Evolutionary conservation across 2,888 invertebrate genomes (phyloP), one percentile per base, ranked within the genome.

Genomic region (Dynastes hyllus): DNA sequence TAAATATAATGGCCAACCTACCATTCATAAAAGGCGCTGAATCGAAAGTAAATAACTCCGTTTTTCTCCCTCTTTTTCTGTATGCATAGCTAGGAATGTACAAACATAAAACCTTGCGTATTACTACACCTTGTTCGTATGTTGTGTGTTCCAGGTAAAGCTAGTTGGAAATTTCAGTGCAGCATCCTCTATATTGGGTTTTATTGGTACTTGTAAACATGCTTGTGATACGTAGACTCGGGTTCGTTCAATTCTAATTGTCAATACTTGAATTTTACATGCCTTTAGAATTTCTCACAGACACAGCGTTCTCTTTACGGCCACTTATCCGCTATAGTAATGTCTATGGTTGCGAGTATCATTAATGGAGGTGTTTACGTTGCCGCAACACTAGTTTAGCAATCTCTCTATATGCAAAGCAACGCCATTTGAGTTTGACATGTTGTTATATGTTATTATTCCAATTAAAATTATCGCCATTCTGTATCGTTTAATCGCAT

Each of bases 131-230:
- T 29, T 71, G 71, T 71, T 71, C 71, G 55, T 53, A 71, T 32
- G 53, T 13, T 37, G 71, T 37, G 55, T 55, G 55, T 55, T 71
- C 55, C 71, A 32, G 2, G 71, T 71, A 53, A 71, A 55, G 55
- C 71, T 2, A 71, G 32, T 53, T 55, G 55, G 53, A 71, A 55
- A 55, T 71, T 55, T 55, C 71, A 55, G n/a, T 40, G 2, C 53
- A 55, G 50, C 71, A 37, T 55, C 71, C 71, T 32, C 71, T 55
- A 40, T 66, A 71, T 55, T 71, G 29, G 55, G 16, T 16, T 71
- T 71, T 71, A 71, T 71, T 71, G 55, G 55, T 55, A 37, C 71
- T 71, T 71, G 55, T 71, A 71, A 37, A 55, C 71, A 55, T 71
- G 27, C 71, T 50, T n/a, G n/a, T 22, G 55, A 50, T 71, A 58